Evolutionary conservation across 2,888 invertebrate species (phyloP).

Genomic region (Tricholauxania praeusta): DNA sequence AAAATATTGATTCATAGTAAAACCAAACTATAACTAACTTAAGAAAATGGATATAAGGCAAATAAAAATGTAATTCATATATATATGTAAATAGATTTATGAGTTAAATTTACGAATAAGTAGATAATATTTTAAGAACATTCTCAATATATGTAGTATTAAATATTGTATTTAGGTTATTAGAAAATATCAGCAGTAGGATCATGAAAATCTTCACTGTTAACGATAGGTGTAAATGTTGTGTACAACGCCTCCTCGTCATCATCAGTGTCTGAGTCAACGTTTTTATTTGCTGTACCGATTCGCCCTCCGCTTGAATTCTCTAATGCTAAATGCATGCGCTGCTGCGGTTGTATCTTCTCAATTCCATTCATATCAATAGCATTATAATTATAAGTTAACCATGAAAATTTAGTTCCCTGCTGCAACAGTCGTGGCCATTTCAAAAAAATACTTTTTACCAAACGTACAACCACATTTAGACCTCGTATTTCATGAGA

Average conservation of each 20-base stretch:
- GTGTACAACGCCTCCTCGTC: conserved; percentile 45
- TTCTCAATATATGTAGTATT: not conserved
- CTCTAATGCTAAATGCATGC: conserved; percentile 42
- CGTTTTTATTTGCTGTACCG: conserved; percentile 34
- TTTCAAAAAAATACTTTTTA: conserved; percentile 50
- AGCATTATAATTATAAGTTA: conserved; percentile 52
- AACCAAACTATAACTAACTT: not conserved
- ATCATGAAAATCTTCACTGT: conserved; percentile 47
- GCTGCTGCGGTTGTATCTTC: conserved; percentile 46
- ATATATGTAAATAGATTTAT: not conserved
- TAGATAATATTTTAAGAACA: not conserved
- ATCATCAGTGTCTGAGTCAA: conserved; percentile 29
- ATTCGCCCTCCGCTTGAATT: conserved; percentile 7
- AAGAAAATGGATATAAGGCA: not conserved
- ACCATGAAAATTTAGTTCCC: conserved; percentile 50
- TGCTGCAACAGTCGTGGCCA: conserved; percentile 54
- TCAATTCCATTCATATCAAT: conserved; percentile 48
- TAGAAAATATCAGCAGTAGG: conserved; percentile 41
- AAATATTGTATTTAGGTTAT: not conserved
- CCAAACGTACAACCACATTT: conserved; percentile 54
- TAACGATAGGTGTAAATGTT: conserved; percentile 48
- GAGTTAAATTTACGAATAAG: not conserved
- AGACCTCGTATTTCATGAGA: conserved; percentile 58
- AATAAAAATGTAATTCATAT: conserved; percentile 4
- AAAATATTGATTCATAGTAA: conserved; percentile 7